Base-by-base conservation (phyloP, 1,140 invertebrate genomes). In the Drosophila pruinosa region DNA sequence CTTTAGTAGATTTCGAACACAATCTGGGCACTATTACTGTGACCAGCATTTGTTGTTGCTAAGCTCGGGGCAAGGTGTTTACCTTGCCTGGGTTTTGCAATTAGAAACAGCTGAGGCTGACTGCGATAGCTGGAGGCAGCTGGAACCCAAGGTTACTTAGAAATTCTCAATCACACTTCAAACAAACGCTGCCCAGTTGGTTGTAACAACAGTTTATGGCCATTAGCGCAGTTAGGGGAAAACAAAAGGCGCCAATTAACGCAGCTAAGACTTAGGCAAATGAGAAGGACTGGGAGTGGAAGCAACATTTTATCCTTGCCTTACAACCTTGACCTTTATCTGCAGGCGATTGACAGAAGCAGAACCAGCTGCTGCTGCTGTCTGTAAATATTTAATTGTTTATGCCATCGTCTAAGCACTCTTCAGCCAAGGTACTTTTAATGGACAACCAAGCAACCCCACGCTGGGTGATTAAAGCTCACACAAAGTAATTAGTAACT, bases 221-320 rank as follows among this genome's bases (percentile, higher is more conserved):
- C 78, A 81, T 85, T 85, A 88, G 81, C 76, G 72, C 75, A 63
- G 68, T 78, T 50, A 39, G 67, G 53, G 36, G 61, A 61, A 86
- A 88, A 88, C 77, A 88, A 88, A 78, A 71, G 80, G 64, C 81
- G 74, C 81, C 81, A 86, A 86, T 86, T 86, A 86, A 86, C 81
- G 81, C 78, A 57, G 59, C 31, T 69, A 75, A 58, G 67, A 62
- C 78, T 67, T 58, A 58, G 75, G 54, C 39, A 74, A 85, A 75
- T 67, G 73, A 62, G 69, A 43, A 15, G 73, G 41, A 57, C 59
- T 76, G 52, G 21, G 6, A 2, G 1, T 6, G 5, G 48, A 10
- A 14, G 15, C 24, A 14, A 19, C 17, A 50, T 31, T 21, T 52
- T 58, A 45, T 70, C 45, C 38, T 41, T 24, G 52, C 72, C 58